Base-by-base conservation (phyloP, 2,113 vertebrate genomes). In the Callopanchax toddi region DNA sequence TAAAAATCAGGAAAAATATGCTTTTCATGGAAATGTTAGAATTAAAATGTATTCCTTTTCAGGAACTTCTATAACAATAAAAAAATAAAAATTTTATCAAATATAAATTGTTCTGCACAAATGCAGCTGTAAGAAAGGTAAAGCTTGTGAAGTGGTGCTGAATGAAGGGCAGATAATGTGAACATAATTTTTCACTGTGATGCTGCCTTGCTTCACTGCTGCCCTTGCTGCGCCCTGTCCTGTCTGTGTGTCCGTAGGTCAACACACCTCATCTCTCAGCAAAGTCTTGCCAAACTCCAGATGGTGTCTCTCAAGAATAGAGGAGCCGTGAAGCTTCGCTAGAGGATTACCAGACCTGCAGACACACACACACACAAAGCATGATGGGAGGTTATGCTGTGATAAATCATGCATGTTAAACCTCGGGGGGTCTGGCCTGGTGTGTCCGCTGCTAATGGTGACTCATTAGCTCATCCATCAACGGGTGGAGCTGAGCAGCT, bases 251-350 rank as follows among this genome's bases (percentile, higher is more conserved):
- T 2, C 0, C 6, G 23, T 1, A 16, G 18, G 5, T 18, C 26
- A 46, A 22, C 76, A 23, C 81, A 93, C 93, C 32, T 93, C 92
- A 81, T 94, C 92, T 87, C 91, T 86, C 68, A 94, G 89, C 55
- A 94, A 80, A 18, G 91, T 93, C 85, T 93, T 94, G 26, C 92
- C 90, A 78, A 85, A 79, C 32, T 94, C 93, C 89, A 94, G 90
- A 86, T 94, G 93, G 90, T 94, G 93, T 61, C 93, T 88, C 71
- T 94, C 93, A 55, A 94, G 84, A 73, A 94, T 94, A 74, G 93
- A 94, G 57, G 93, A 92, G 67, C 93, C 93, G 1, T 94, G 91
- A 67, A 93, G 92, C 83, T 91, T 93, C 0, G 92, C 92, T 76
- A 92, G 84, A 70, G 93, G 93, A 85, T 94, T 91, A 54, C 82